Evolutionary conservation across 2,113 vertebrate species (phyloP).

Genomic region (Cyphomyrus plagiostoma): DNA sequence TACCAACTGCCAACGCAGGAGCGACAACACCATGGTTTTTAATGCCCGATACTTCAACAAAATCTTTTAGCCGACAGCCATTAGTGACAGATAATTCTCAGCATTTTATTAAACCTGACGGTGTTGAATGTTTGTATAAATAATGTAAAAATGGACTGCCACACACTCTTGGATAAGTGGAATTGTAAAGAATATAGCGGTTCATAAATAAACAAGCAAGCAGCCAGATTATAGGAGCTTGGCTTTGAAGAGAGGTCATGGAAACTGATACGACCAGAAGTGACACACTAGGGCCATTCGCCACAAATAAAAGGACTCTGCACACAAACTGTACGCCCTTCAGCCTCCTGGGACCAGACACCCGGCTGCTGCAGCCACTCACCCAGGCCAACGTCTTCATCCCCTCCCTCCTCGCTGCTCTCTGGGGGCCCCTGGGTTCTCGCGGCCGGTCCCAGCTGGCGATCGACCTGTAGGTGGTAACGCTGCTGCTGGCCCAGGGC

Average conservation of each 20-base stretch:
- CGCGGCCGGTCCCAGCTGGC: constrained; percentile 48
- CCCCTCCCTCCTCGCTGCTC: constrained; percentile 43
- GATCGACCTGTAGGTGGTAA: constrained; percentile 71
- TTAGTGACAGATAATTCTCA: background rate
- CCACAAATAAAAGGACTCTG: background rate
- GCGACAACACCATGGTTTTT: background rate
- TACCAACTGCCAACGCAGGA: background rate
- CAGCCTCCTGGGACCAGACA: background rate
- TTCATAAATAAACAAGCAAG: background rate
- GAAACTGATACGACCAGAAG: background rate
- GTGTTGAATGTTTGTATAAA: background rate
- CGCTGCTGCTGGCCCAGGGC: constrained; percentile 68
- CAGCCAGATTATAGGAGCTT: background rate
- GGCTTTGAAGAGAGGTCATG: background rate
- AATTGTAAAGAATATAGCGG: background rate
- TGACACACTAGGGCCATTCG: background rate
- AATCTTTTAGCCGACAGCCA: background rate
- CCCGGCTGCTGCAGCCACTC: constrained; percentile 28
- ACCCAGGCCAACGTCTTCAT: constrained; percentile 64
- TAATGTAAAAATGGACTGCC: background rate
- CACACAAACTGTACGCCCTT: background rate
- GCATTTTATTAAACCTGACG: background rate
- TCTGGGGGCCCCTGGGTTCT: constrained; percentile 38
- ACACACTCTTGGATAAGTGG: background rate
- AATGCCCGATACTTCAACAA: background rate